phyloP scores from a whole-genome alignment of 2,888 invertebrate genomes.

The Taenaris catops region DNA sequence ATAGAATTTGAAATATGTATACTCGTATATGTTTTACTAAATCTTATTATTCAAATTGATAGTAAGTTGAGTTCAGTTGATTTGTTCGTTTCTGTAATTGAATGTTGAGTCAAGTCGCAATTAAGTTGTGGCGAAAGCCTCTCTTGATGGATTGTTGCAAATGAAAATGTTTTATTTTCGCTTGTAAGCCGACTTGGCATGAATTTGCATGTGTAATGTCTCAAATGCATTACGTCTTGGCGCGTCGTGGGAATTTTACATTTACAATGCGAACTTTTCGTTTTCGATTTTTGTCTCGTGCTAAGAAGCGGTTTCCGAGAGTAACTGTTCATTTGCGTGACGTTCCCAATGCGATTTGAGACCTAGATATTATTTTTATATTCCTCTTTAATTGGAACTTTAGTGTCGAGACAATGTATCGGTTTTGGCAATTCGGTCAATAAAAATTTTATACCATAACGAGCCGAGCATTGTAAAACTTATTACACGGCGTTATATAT shows the following conservation, averaged over 20 bases:
- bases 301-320: constrained; percentile 38
- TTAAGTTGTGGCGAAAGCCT: constrained; percentile 61
- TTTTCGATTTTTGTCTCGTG: constrained; percentile 48
- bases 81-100: constrained; percentile 71
- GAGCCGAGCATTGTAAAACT: neutral
- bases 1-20: too few relatives aligned
- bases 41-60: too few relatives aligned
- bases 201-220: constrained; percentile 65
- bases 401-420: too few relatives aligned
- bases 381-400: constrained; percentile 10
- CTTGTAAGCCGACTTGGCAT: constrained; percentile 43
- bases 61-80: too few relatives aligned
- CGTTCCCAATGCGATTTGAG: constrained; percentile 14
- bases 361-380: constrained; percentile 11
- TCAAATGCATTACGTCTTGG: constrained; percentile 55
- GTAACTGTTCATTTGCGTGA: constrained; percentile 19
- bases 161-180: constrained; percentile 48
- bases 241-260: constrained; percentile 53
- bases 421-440: too few relatives aligned
- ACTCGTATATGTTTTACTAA: too few relatives aligned
- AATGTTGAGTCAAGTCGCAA: constrained; percentile 56
- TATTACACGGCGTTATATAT: constrained; percentile 7
- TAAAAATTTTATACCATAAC: too few relatives aligned
- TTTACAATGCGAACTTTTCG: constrained; percentile 38
- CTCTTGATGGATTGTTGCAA: constrained; percentile 62